Conservation (phyloP, 2,113 vertebrate genomes). For the Anoplopoma fimbria region DNA sequence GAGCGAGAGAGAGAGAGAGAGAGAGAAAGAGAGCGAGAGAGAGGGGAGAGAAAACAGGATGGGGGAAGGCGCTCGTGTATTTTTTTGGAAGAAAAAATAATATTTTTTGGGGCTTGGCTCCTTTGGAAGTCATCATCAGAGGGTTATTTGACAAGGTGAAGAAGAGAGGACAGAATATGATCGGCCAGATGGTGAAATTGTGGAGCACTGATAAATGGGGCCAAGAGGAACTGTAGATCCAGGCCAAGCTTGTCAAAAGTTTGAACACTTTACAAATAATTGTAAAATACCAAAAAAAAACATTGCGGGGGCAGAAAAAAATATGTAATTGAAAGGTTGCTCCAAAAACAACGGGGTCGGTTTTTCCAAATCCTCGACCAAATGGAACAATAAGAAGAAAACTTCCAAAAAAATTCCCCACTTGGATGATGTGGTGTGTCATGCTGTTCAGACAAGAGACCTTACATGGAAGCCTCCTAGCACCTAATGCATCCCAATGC, state of each 20-base stretch:
- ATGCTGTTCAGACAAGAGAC: conserved; percentile 91
- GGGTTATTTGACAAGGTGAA: conserved; percentile 32
- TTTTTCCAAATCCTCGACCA: conserved; percentile 42
- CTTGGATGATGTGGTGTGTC: conserved; percentile 92
- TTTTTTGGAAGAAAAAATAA: conserved; percentile 80
- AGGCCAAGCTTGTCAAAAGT: conserved; percentile 33
- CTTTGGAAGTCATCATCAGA: conserved; percentile 34
- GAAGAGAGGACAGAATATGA: conserved; percentile 34
- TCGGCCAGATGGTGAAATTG: conserved; percentile 29
- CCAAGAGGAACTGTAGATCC: conserved; percentile 8
- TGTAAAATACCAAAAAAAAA: conserved; percentile 8
- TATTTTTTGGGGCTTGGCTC: conserved; percentile 8
- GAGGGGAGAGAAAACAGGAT: conserved; percentile 49
- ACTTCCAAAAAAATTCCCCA: conserved; percentile 85
- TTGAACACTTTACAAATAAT: background rate
- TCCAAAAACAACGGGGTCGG: conserved; percentile 31
- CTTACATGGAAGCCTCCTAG: conserved; percentile 64
- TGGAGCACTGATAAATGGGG: conserved; percentile 27
- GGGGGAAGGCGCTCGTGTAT: conserved; percentile 60
- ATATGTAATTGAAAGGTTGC: conserved; percentile 24
- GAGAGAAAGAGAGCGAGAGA: background rate
- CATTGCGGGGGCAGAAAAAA: conserved; percentile 27
- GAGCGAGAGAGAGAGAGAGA: background rate
- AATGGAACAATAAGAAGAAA: conserved; percentile 50
- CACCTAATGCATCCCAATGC: conserved; percentile 69